Conservation (phyloP, 2,797 vertebrate species). For the Strix occidentalis region DNA sequence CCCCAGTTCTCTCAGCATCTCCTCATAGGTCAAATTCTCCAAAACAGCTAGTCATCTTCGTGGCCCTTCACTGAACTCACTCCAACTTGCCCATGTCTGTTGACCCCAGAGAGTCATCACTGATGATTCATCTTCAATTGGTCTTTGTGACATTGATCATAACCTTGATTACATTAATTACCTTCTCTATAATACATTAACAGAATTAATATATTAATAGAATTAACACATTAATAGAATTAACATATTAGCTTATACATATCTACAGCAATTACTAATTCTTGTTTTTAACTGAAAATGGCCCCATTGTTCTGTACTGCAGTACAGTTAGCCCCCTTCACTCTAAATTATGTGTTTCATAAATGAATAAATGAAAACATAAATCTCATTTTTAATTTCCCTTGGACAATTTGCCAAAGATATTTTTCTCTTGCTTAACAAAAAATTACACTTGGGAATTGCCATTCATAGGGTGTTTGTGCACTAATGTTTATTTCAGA, state of each 20-base stretch:
- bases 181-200: neutral
- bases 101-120: neutral
- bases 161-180: neutral
- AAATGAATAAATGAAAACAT: neutral
- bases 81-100: fast-evolving
- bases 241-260: neutral
- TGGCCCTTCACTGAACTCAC: neutral
- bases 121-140: neutral
- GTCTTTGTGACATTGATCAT: neutral
- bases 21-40: neutral
- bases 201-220: no score
- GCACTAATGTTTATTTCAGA: neutral
- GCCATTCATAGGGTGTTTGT: neutral
- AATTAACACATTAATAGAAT: neutral
- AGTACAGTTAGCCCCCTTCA: neutral
- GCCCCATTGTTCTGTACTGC: neutral
- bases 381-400: slow-evolving; percentile 2
- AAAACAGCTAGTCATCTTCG: neutral
- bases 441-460: neutral
- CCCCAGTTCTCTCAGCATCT: neutral
- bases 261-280: neutral
- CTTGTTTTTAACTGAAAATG: neutral
- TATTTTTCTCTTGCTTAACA: neutral
- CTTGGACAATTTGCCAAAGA: neutral
- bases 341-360: neutral